phyloP scores from a whole-genome alignment of 1,140 invertebrate genomes.

The Varroa destructor region DNA sequence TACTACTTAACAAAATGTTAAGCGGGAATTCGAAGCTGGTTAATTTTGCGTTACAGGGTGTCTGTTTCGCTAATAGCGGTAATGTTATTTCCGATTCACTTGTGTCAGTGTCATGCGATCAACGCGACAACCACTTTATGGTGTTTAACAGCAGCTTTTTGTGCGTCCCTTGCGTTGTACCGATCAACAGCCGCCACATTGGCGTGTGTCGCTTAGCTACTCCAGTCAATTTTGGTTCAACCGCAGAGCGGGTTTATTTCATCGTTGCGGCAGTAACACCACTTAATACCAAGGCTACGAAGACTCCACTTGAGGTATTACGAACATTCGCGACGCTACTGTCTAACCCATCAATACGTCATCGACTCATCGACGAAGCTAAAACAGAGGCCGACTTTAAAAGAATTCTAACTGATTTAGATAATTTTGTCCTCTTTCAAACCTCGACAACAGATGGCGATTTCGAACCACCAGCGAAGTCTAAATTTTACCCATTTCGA shows the following conservation, averaged over 20 bases:
- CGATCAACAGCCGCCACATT: not conserved
- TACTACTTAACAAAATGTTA: not conserved
- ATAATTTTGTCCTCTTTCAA: slow-evolving; percentile 28
- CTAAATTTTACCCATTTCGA: slow-evolving; percentile 36
- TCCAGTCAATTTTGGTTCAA: not conserved
- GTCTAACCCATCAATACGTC: slow-evolving; percentile 32
- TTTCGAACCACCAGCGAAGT: not conserved
- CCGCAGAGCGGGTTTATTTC: not conserved
- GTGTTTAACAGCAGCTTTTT: not conserved
- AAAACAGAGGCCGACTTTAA: slow-evolving; percentile 12
- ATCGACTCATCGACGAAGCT: slow-evolving; percentile 30
- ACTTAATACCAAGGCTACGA: slow-evolving; percentile 35
- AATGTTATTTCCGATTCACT: not conserved
- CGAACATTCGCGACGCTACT: slow-evolving; percentile 38
- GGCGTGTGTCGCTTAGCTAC: not conserved
- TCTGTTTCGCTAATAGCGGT: not conserved
- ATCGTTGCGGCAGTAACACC: not conserved
- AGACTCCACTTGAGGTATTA: slow-evolving; percentile 36
- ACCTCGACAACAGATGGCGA: not conserved
- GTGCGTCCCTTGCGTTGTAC: not conserved
- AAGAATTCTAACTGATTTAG: not conserved
- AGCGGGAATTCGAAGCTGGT: not conserved
- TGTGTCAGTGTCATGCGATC: not conserved
- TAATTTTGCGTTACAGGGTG: not conserved
- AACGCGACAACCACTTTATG: not conserved